These are phyloP conservation scores for Cetoscarus ocellatus DNA, from an alignment of 2,797 vertebrate genomes.

Conservation along the genomic window DNA sequence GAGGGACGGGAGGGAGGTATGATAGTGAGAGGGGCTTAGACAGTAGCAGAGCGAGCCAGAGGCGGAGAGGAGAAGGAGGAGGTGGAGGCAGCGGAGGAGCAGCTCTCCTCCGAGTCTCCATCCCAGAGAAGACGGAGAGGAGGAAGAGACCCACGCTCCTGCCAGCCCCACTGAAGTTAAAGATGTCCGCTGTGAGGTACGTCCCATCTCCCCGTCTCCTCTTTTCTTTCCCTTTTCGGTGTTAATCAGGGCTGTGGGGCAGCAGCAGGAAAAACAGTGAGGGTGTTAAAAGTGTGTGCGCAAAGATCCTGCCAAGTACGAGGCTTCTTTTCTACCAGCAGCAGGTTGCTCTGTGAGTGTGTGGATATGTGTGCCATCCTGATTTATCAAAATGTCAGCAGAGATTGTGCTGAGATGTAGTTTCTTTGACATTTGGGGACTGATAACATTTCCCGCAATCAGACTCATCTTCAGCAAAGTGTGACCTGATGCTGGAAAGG, in stretches of 20 bases:
- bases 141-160: slow-evolving; percentile 53
- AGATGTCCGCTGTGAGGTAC: slow-evolving; percentile 63
- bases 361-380: slow-evolving; percentile 7
- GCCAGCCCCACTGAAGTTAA: slow-evolving; percentile 57
- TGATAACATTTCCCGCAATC: slow-evolving; percentile 53
- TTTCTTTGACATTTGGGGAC: slow-evolving; percentile 67
- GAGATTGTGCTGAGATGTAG: slow-evolving; percentile 56
- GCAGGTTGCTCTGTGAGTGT: slow-evolving; percentile 48
- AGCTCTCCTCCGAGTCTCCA: slow-evolving; percentile 65
- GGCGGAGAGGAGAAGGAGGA: slow-evolving; percentile 55
- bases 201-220: slow-evolving; percentile 50
- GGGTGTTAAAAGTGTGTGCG: slow-evolving; percentile 31
- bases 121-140: slow-evolving; percentile 55
- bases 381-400: slow-evolving; percentile 66
- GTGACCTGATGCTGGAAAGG: slow-evolving; percentile 48
- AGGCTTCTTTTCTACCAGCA: slow-evolving; percentile 45
- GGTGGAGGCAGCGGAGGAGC: slow-evolving; percentile 67
- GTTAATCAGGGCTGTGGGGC: slow-evolving; percentile 30
- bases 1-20: slow-evolving; percentile 67
- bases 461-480: slow-evolving; percentile 22
- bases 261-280: slow-evolving; percentile 37
- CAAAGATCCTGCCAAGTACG: slow-evolving; percentile 49
- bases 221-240: slow-evolving; percentile 30
- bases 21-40: slow-evolving; percentile 76
- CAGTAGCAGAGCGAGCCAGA: slow-evolving; percentile 68